phyloP scores from a whole-genome alignment of 1,140 invertebrate species.

The Ostrea edulis region DNA sequence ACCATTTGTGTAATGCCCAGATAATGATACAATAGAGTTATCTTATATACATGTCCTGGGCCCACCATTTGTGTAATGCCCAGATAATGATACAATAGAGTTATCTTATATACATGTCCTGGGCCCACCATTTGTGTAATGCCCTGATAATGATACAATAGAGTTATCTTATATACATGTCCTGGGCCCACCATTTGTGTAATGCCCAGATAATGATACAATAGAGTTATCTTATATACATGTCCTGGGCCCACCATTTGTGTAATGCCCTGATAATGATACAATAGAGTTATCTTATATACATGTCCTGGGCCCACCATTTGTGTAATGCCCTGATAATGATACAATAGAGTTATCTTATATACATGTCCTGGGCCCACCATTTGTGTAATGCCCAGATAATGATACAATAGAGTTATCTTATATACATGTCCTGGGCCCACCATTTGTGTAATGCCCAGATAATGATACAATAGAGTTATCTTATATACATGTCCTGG shows the following conservation, averaged over 20 bases:
- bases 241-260: conserved; percentile 98
- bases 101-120: no score
- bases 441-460: conserved; percentile 93
- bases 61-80: conserved; percentile 94
- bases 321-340: conserved; percentile 85
- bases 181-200: conserved; percentile 98
- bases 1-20: conserved; percentile 92
- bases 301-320: conserved; percentile 98
- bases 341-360: no score
- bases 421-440: conserved; percentile 97
- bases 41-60: conserved; percentile 96
- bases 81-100: no score
- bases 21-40: no score
- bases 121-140: conserved; percentile 96
- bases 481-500: conserved; percentile 95
- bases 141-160: conserved; percentile 81
- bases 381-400: conserved; percentile 88
- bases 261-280: conserved; percentile 83
- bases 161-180: no score
- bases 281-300: no score
- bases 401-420: no score
- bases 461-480: no score
- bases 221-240: no score
- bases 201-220: conserved; percentile 83
- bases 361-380: conserved; percentile 98